Evolutionary conservation across 2,113 vertebrate species (phyloP).

Genomic region (Isichthys henryi): DNA sequence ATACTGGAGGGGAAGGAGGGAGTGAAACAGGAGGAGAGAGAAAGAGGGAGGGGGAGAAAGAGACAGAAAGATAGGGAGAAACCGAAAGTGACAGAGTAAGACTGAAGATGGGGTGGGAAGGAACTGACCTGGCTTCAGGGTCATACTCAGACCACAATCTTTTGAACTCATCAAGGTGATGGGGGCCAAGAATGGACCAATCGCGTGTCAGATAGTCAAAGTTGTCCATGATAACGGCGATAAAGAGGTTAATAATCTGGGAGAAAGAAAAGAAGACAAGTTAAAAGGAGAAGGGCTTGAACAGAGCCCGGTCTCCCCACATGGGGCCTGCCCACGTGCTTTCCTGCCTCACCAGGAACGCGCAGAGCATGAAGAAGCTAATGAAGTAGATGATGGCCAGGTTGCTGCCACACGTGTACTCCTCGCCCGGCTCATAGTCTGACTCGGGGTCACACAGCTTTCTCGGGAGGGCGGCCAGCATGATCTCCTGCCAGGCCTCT

Average conservation of each 20-base stretch:
- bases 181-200: constrained; percentile 89
- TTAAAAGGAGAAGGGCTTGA: background rate
- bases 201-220: constrained; percentile 91
- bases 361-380: constrained; percentile 94
- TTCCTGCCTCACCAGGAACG: constrained; percentile 72
- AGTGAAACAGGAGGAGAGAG: background rate
- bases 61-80: background rate
- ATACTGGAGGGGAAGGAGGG: background rate
- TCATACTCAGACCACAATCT: constrained; percentile 93
- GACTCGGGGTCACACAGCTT: constrained; percentile 83
- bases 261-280: background rate
- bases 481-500: constrained; percentile 89
- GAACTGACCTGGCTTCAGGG: constrained; percentile 79
- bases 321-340: background rate
- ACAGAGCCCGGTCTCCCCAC: too few relatives aligned
- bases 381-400: constrained; percentile 90
- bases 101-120: background rate
- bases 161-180: constrained; percentile 92
- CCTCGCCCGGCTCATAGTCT: constrained; percentile 74
- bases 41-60: background rate
- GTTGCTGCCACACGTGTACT: constrained; percentile 85
- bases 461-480: constrained; percentile 79
- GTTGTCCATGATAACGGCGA: constrained; percentile 95
- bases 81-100: background rate
- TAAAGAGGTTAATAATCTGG: constrained; percentile 90